Conservation (phyloP, 2,797 vertebrate species). For the Gadopsis bispinosus region DNA sequence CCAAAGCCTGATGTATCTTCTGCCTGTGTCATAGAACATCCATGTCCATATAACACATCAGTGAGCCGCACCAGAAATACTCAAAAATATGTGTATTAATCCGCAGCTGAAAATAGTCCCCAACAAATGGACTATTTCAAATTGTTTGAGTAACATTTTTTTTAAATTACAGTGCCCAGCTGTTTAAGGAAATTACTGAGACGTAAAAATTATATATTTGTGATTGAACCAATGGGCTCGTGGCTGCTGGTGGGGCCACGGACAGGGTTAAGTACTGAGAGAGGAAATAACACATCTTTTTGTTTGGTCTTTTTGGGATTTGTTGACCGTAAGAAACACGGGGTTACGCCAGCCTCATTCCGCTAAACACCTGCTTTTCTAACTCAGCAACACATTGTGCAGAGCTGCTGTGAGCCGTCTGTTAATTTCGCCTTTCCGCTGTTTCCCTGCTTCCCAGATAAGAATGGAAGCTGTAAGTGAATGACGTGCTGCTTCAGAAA, state of each 20-base stretch:
- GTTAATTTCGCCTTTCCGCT: neutral
- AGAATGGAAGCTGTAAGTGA: conserved; percentile 29
- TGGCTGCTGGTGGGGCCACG: too few relatives aligned
- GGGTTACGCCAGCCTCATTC: neutral
- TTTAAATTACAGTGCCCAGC: too few relatives aligned
- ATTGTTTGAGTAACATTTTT: too few relatives aligned
- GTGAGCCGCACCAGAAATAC: too few relatives aligned
- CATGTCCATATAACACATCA: too few relatives aligned
- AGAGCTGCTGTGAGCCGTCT: neutral
- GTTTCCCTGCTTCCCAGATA: conserved; percentile 28
- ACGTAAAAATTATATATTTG: too few relatives aligned
- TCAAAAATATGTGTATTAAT: neutral
- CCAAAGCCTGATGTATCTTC: too few relatives aligned
- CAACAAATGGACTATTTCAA: too few relatives aligned
- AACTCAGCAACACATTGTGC: neutral
- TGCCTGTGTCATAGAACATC: too few relatives aligned
- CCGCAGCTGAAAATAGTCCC: too few relatives aligned
- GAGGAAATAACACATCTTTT: neutral
- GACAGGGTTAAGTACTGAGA: neutral
- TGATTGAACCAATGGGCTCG: too few relatives aligned
- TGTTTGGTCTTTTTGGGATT: neutral
- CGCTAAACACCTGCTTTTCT: neutral
- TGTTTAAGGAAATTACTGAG: too few relatives aligned
- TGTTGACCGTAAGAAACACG: neutral
- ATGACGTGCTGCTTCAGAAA: conserved; percentile 37